A percentile compares a stretch with the other conserved stretches of the same genome.
Evolutionary conservation across 1,140 invertebrate species (phyloP).

Genomic region (Listronotus bonariensis): DNA sequence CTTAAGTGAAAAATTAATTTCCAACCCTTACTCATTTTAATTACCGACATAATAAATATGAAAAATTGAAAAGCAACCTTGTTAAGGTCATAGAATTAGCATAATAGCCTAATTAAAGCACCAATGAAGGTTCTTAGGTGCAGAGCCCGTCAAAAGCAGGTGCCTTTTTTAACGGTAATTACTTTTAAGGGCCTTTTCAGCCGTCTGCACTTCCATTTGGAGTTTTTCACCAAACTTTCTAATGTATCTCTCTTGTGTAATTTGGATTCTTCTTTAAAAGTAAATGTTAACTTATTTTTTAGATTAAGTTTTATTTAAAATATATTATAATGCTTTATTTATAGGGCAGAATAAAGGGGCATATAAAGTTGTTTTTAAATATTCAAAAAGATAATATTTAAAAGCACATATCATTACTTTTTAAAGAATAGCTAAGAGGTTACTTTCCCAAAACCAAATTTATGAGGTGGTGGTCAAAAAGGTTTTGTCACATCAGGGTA

Average conservation of each 20-base stretch:
- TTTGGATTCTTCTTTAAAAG: constrained; percentile 1
- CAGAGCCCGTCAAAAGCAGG: constrained; percentile 47
- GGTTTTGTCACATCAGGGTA: too few relatives aligned
- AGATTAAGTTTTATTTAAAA: too few relatives aligned
- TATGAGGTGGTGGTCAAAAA: too few relatives aligned
- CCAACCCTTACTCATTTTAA: constrained; percentile 34
- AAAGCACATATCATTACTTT: too few relatives aligned
- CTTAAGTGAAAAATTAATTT: constrained; percentile 33
- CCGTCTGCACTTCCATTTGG: constrained; percentile 22
- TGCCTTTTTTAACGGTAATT: constrained; percentile 46
- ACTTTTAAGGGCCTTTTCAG: constrained; percentile 31
- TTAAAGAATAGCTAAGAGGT: too few relatives aligned
- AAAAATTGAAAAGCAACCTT: constrained; percentile 46
- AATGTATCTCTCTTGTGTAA: constrained; percentile 36
- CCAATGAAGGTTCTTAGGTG: constrained; percentile 46
- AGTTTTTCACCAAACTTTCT: constrained; percentile 25
- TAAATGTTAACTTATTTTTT: too few relatives aligned
- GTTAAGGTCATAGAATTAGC: constrained; percentile 49
- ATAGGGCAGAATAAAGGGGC: too few relatives aligned
- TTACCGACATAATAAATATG: constrained; percentile 35
- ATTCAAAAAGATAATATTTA: too few relatives aligned
- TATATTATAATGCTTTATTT: too few relatives aligned
- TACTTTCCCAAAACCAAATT: too few relatives aligned
- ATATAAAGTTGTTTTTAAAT: too few relatives aligned
- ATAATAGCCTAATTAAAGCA: constrained; percentile 51